Conservation (phyloP, 2,113 vertebrate species). For the Vulpes lagopus region DNA sequence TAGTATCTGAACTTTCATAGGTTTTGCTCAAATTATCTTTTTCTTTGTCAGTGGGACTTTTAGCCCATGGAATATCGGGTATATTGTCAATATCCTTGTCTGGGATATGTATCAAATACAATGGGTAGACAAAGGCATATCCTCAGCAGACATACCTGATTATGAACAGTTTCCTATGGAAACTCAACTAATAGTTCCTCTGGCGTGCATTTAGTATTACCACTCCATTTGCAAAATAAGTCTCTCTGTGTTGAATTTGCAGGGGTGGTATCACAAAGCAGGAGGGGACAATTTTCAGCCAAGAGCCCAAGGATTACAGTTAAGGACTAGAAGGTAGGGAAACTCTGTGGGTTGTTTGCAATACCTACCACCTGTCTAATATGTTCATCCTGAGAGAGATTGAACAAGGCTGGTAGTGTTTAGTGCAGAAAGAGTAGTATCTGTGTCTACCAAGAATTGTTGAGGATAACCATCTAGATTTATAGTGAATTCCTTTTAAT, state of each 20-base stretch:
- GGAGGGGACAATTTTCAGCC: neutral
- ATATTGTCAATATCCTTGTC: neutral
- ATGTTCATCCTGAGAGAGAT: neutral
- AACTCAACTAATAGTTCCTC: neutral
- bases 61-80: neutral
- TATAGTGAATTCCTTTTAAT: neutral
- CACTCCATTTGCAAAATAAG: neutral
- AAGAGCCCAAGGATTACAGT: neutral
- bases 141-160: neutral
- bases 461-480: neutral
- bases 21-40: neutral
- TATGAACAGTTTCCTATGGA: neutral
- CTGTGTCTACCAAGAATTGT: neutral
- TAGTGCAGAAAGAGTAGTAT: neutral
- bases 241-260: neutral
- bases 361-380: neutral
- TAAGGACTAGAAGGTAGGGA: neutral
- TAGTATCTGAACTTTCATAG: neutral
- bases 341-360: neutral
- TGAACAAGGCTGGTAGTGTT: neutral
- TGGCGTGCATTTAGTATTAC: neutral
- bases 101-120: neutral
- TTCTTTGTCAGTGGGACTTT: neutral
- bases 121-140: neutral
- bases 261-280: neutral